Evolutionary conservation across 2,888 invertebrate species (phyloP).

Genomic region (Patella ulyssiponensis): DNA sequence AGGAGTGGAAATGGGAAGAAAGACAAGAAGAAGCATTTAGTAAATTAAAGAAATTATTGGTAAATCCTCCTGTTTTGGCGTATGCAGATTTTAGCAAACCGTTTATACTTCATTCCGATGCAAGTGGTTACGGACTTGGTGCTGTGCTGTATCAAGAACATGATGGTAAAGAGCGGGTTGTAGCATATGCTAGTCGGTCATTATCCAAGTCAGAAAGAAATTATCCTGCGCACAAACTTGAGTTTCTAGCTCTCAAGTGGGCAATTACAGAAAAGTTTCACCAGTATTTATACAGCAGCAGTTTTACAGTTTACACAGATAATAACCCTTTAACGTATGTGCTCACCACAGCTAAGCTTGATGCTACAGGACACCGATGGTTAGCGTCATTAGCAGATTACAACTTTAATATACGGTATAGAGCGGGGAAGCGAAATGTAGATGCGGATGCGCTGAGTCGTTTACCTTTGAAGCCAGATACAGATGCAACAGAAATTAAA

Average conservation of each 20-base stretch:
- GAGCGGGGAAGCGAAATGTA: slow-evolving; percentile 23
- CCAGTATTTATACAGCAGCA: slow-evolving; percentile 31
- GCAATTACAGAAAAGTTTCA: slow-evolving; percentile 35
- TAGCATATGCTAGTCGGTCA: slow-evolving; percentile 34
- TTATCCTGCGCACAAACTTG: slow-evolving; percentile 32
- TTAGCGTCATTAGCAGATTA: slow-evolving; percentile 31
- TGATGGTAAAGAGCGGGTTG: slow-evolving; percentile 23
- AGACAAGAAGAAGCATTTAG: slow-evolving; percentile 24
- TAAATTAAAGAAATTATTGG: background rate
- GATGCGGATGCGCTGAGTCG: slow-evolving; percentile 41
- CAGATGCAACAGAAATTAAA: background rate
- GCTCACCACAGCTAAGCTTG: slow-evolving; percentile 31
- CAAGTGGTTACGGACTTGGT: slow-evolving; percentile 21
- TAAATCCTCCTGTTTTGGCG: slow-evolving; percentile 28
- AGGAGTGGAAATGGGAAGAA: slow-evolving; percentile 29
- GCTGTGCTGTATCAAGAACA: slow-evolving; percentile 32
- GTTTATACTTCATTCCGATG: slow-evolving; percentile 30
- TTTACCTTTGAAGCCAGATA: slow-evolving; percentile 16
- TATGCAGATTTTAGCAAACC: slow-evolving; percentile 32
- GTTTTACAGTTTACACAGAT: slow-evolving; percentile 28
- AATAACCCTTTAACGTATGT: slow-evolving; percentile 38
- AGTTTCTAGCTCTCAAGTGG: slow-evolving; percentile 35
- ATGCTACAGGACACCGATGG: slow-evolving; percentile 34
- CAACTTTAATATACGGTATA: slow-evolving; percentile 27
- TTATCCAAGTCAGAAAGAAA: too few relatives aligned